Conservation (phyloP, 2,113 vertebrate genomes). For the Choloepus hoffmanni region DNA sequence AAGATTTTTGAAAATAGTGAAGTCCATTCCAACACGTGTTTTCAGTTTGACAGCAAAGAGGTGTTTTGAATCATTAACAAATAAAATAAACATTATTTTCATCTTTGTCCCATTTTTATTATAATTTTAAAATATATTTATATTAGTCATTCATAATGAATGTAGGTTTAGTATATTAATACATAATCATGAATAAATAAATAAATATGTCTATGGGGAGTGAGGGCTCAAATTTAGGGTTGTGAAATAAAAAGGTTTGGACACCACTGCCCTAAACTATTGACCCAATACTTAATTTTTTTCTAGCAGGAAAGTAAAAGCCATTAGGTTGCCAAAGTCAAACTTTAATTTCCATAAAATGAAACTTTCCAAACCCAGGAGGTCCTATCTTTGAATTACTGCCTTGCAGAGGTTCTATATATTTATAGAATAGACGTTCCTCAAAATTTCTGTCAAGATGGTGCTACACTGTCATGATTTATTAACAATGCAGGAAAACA, state of each 20-base stretch:
- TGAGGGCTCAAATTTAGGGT: background rate
- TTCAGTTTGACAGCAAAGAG: background rate
- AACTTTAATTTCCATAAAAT: conserved; percentile 46
- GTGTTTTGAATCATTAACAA: conserved; percentile 34
- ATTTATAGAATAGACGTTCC: background rate
- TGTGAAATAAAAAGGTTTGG: background rate
- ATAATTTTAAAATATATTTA: background rate
- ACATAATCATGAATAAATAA: background rate
- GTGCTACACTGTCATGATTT: conserved; percentile 10
- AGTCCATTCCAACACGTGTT: background rate
- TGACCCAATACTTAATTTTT: conserved; percentile 24
- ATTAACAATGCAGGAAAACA: background rate
- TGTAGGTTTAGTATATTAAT: background rate
- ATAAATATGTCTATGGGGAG: background rate
- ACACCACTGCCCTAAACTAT: background rate
- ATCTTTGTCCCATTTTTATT: too few species aligned
- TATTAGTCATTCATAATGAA: background rate
- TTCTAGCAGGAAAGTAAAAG: background rate
- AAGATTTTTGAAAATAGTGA: conserved; percentile 23
- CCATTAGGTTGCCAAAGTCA: background rate
- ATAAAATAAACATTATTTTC: too few species aligned
- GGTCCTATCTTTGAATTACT: background rate
- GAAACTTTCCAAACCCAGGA: conserved; percentile 7
- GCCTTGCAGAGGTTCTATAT: background rate
- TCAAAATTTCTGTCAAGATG: conserved; percentile 21